Conservation (phyloP, 2,888 invertebrate genomes). For the Zygaena filipendulae region DNA sequence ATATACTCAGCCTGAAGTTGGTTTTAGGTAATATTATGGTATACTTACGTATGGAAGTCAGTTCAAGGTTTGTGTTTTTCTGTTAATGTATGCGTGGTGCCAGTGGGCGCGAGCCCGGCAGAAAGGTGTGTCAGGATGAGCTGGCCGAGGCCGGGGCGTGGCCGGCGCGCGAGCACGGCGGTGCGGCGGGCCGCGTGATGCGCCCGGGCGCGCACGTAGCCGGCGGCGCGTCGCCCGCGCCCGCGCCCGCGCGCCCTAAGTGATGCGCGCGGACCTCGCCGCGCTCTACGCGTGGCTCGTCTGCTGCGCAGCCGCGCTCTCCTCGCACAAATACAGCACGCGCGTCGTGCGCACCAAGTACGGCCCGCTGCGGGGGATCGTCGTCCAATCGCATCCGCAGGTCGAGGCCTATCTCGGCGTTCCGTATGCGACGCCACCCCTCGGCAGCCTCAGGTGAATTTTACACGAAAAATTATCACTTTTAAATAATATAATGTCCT, state of each 20-base stretch:
- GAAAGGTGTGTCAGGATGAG: conserved; percentile 39
- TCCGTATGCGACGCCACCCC: conserved; percentile 92
- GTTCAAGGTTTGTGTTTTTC: too few relatives aligned
- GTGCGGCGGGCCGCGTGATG: conserved; percentile 41
- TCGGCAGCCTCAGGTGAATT: conserved; percentile 83
- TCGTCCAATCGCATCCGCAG: conserved; percentile 81
- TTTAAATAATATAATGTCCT: too few relatives aligned
- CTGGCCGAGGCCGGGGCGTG: conserved; percentile 30
- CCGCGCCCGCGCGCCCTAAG: conserved; percentile 38
- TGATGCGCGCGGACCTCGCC: conserved; percentile 63
- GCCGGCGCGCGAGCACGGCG: conserved; percentile 29
- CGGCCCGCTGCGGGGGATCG: conserved; percentile 87
- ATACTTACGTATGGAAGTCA: too few relatives aligned
- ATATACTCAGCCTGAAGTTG: too few relatives aligned
- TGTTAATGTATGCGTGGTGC: too few relatives aligned
- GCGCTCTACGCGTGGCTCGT: conserved; percentile 68
- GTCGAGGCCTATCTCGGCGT: conserved; percentile 95
- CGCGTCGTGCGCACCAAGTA: conserved; percentile 89
- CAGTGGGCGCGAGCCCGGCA: conserved; percentile 41
- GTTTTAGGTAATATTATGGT: too few relatives aligned
- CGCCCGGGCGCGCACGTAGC: conserved; percentile 34
- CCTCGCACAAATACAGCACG: conserved; percentile 82
- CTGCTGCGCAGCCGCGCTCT: conserved; percentile 65
- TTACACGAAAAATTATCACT: conserved; percentile 13
- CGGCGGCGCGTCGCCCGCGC: conserved; percentile 24